phyloP scores from a whole-genome alignment of 2,113 vertebrate species.

The Protobothrops mucrosquamatus region DNA sequence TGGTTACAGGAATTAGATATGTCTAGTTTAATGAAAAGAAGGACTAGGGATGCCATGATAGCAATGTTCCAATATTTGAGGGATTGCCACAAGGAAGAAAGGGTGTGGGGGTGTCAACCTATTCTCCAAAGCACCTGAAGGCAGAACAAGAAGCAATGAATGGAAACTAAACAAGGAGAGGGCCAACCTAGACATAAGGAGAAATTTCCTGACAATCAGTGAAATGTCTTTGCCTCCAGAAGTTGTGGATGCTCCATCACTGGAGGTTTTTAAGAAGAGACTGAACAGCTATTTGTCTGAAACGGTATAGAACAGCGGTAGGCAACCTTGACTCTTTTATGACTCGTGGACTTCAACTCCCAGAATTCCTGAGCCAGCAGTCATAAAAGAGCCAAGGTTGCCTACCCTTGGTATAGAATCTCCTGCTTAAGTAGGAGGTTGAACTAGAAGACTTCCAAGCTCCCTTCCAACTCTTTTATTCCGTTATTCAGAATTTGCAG shows the following conservation, averaged over 20 bases:
- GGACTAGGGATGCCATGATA: not conserved
- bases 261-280: not conserved
- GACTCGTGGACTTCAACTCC: no score
- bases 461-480: not conserved
- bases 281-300: not conserved
- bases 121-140: not conserved
- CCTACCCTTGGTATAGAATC: not conserved
- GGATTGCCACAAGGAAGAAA: not conserved
- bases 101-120: not conserved
- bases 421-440: not conserved
- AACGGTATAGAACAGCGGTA: not conserved
- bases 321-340: no score
- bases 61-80: not conserved
- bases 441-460: not conserved
- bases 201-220: not conserved
- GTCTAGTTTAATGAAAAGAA: not conserved
- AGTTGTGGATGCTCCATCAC: not conserved
- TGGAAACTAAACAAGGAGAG: not conserved
- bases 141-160: not conserved
- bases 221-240: not conserved
- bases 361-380: no score
- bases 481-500: not conserved
- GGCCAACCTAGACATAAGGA: not conserved
- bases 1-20: not conserved
- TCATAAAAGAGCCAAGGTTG: no score